These are phyloP conservation scores for Zoanthus solanderi DNA, from an alignment of 92 coral and sea anemone species.

Conservation along the genomic window DNA sequence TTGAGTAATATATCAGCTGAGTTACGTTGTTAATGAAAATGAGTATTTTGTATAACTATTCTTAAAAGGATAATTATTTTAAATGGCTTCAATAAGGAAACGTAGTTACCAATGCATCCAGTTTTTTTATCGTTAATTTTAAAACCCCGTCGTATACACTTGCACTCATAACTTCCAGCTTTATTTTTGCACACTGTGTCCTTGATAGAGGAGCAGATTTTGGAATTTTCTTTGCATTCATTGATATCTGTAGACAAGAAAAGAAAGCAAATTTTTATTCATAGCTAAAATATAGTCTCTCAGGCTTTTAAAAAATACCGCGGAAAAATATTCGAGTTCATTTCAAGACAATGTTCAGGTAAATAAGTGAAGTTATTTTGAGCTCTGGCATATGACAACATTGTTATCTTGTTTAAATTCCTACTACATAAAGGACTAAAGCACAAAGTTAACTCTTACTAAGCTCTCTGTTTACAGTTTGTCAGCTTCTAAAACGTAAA, in stretches of 20 bases:
- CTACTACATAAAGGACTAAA: too few species aligned
- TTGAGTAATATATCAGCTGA: too few species aligned
- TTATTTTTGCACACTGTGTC: not conserved
- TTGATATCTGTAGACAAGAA: constrained; percentile 13
- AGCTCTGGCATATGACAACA: too few species aligned
- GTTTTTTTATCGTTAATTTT: constrained; percentile 18
- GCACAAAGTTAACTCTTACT: too few species aligned
- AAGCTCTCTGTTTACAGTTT: too few species aligned
- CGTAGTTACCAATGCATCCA: constrained; percentile 7
- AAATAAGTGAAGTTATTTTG: too few species aligned
- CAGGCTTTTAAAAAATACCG: not conserved
- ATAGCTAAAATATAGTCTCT: not conserved
- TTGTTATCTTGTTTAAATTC: too few species aligned
- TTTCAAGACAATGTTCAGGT: too few species aligned
- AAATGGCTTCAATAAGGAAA: not conserved
- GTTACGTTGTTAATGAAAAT: too few species aligned
- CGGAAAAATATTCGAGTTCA: too few species aligned
- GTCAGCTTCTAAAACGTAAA: too few species aligned
- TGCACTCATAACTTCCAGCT: constrained; percentile 23
- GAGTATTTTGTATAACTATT: not conserved
- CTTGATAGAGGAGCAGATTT: not conserved
- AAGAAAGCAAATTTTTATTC: too few species aligned
- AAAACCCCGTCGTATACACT: not conserved
- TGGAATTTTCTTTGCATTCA: constrained; percentile 7
- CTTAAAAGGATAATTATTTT: not conserved